Evolutionary conservation across 2,888 invertebrate genomes (phyloP).

Genomic region (Anoncus sp.): DNA sequence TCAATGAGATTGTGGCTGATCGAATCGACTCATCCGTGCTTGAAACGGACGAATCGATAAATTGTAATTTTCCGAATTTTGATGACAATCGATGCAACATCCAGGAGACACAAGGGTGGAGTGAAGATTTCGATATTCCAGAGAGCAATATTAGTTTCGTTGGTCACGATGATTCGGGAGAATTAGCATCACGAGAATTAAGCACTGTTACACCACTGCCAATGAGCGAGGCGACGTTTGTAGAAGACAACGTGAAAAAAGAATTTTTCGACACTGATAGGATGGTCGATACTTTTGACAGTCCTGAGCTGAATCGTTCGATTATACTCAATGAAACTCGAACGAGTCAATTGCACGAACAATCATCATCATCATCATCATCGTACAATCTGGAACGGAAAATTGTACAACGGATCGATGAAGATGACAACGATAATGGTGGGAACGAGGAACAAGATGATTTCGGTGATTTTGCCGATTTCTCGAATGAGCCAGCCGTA

Average conservation of each 20-base stretch:
- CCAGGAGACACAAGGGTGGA: background rate
- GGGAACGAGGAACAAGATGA: slow-evolving; percentile 77
- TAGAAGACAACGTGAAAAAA: slow-evolving; percentile 54
- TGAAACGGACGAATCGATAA: slow-evolving; percentile 34
- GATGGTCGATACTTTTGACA: slow-evolving; percentile 13
- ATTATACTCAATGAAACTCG: slow-evolving; percentile 3
- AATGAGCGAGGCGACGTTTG: slow-evolving; percentile 38
- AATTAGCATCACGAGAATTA: slow-evolving; percentile 21
- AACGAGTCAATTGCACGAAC: slow-evolving; percentile 11
- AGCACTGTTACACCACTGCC: slow-evolving; percentile 66
- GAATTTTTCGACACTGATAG: slow-evolving; percentile 43
- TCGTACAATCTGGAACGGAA: slow-evolving; percentile 10
- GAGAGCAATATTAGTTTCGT: background rate
- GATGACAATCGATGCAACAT: slow-evolving; percentile 41
- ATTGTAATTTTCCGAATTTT: slow-evolving; percentile 64
- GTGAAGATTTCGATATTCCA: slow-evolving; percentile 18
- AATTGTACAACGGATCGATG: slow-evolving; percentile 1
- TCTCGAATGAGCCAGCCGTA: slow-evolving; percentile 69
- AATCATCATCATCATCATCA: no score
- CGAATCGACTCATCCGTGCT: slow-evolving; percentile 6
- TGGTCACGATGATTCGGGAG: slow-evolving; percentile 4
- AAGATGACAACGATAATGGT: slow-evolving; percentile 11
- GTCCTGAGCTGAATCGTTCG: background rate
- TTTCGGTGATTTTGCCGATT: slow-evolving; percentile 83
- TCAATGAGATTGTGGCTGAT: slow-evolving; percentile 25